These are phyloP conservation scores for Chalcosyrphus nemorum DNA, from an alignment of 2,888 invertebrate species.

Conservation along the genomic window DNA sequence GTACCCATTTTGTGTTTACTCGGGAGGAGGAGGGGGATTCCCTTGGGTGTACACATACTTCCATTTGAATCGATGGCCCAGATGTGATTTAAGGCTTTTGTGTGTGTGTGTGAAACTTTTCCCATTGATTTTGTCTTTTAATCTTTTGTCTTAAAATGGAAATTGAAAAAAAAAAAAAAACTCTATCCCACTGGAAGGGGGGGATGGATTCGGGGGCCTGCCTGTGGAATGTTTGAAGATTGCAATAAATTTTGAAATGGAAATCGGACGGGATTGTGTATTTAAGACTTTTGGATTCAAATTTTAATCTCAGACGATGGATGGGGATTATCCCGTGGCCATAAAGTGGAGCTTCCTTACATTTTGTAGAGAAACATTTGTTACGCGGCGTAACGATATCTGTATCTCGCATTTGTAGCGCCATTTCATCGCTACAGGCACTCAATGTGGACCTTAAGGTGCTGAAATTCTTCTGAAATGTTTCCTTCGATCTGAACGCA, in stretches of 20 bases:
- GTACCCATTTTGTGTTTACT: conserved; percentile 38
- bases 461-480: no score
- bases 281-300: conserved; percentile 16
- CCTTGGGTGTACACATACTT: background rate
- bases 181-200: background rate
- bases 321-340: background rate
- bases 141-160: conserved; percentile 41
- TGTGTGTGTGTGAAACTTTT: background rate
- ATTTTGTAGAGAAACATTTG: no score
- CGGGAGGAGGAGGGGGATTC: conserved; percentile 6
- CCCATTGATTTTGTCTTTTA: conserved; percentile 32
- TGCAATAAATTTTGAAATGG: conserved; percentile 18
- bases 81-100: conserved; percentile 51
- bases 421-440: no score
- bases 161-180: conserved; percentile 31
- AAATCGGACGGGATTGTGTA: background rate
- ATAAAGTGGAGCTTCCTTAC: no score
- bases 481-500: no score
- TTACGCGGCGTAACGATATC: no score
- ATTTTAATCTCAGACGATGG: conserved; percentile 13
- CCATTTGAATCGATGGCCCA: conserved; percentile 23
- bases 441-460: no score
- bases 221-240: no score
- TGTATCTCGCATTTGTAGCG: no score
- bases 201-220: background rate